Evolutionary conservation across 2,888 invertebrate genomes (phyloP).

Genomic region (Plemyria rubiginata): DNA sequence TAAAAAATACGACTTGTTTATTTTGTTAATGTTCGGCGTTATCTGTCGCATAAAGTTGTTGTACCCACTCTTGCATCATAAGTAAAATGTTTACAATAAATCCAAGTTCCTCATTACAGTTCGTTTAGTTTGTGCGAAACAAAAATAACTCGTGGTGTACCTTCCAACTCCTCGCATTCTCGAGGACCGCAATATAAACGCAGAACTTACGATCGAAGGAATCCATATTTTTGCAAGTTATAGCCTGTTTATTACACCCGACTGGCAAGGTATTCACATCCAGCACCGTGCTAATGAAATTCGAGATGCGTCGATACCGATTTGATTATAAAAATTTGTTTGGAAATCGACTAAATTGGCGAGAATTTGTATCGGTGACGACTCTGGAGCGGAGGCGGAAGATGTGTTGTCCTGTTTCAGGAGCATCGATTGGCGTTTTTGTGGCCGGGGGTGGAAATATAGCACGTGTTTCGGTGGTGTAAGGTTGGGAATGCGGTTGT

Average conservation of each 20-base stretch:
- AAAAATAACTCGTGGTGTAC: conserved; percentile 34
- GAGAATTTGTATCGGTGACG: conserved; percentile 65
- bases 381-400: conserved; percentile 76
- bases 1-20: no score
- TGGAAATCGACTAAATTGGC: conserved; percentile 56
- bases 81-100: conserved; percentile 24
- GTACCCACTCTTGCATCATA: conserved; percentile 14
- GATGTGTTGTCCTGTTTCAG: conserved; percentile 80
- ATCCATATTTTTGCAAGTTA: conserved; percentile 56
- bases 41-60: conserved; percentile 21
- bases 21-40: conserved; percentile 1
- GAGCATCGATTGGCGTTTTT: conserved; percentile 79
- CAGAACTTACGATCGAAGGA: conserved; percentile 52
- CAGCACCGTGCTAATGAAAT: conserved; percentile 61
- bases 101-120: conserved; percentile 26
- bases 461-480: conserved; percentile 49
- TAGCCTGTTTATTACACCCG: conserved; percentile 56
- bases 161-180: conserved; percentile 43
- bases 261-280: conserved; percentile 50
- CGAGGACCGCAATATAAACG: conserved; percentile 47
- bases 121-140: conserved; percentile 30
- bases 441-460: conserved; percentile 38
- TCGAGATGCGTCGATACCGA: conserved; percentile 57
- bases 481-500: conserved; percentile 43
- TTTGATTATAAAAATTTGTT: conserved; percentile 66